Evolutionary conservation across 2,888 invertebrate species (phyloP), one percentile per base, ranked within the genome.

Genomic region (Silvanus unidentatus): DNA sequence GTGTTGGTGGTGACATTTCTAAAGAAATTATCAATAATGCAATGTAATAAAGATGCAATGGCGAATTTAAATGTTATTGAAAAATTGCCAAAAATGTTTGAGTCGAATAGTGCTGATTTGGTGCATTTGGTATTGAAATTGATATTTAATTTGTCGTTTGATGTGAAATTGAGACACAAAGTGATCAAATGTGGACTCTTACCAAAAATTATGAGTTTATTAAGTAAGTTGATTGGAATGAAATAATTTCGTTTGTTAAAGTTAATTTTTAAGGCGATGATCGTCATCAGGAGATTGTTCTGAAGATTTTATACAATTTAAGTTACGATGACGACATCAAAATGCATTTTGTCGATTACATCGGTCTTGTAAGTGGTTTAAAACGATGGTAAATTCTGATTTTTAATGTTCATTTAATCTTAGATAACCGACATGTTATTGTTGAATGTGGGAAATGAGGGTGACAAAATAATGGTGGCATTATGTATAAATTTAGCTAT

Each of bases 271-370:
- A 65, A 82, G 83, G 80, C 72, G 88, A 90, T 63, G 82, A 86
- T 52, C 82, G 86, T 60, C 87, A 87, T 69, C 86, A 86, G 59
- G 80, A 81, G 56, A 78, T 86, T 47, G 85, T 88, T 50, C 78
- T 89, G 62, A 89, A 88, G 69, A 78, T 88, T 49, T 73, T 98
- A 35, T 98, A 97, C 68, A 94, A 97, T 69, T 78, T 96, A 61
- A 96, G 95, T 67, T 87, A 94, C 78, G 95, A 98, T 67, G 95
- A 96, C 68, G 81, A 91, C 70, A 89, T 92, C 8, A 95, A 96
- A 73, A 77, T 88, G 29, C 86, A 95, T 83, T 94, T 97, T 68
- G 86, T 90, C 4, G 96, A 97, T 70, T 94, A 92, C 71, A 88
- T 97, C 45, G 88, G 93, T 63, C 74, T 88, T 76, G 84, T 85